Base-by-base conservation (phyloP, 2,797 vertebrate species). In the Staurois parvus region DNA sequence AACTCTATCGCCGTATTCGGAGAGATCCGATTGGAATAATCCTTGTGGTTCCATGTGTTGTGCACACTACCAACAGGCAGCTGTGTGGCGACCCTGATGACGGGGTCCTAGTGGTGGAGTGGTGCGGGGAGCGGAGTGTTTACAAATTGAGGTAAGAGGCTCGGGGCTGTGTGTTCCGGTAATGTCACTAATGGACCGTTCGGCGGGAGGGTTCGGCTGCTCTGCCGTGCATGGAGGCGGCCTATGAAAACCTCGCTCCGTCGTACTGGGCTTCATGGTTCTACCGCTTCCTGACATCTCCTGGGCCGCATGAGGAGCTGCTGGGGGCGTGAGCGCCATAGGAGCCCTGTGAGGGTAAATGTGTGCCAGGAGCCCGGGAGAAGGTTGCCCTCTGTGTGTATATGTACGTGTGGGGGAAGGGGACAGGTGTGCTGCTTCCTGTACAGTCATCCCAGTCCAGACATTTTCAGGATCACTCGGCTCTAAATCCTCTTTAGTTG, bases 121-220 rank as follows among this genome's bases (percentile, higher is more conserved):
- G 66, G 79, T 86, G 84, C 66, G 59, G 52, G 79, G 28, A 82
- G 48, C 79, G 45, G 79, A 81, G 52, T 86, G 84, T 86, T 86
- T 86, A 86, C 84, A 86, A 76, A 81, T 81, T 81, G 10, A 82
- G 84, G 84, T 86, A 86, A 81, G 72, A 9, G 73, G 12, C 3
- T 72, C 66, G 59, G 48, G 1, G 48, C 6, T 59, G 1, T 9
- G 52, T 59, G 21, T 59, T 15, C 42, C 4, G 48, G 52, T 6
- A 0, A 21, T 59, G 21, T 13, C 26, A 66, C 6, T 26, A 28
- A 26, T 28, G 17, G 26, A 1, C 26, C 2, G 26, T 12, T 4
- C 26, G 64, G 64, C 8, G 24, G 3, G 2, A 15, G 9, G 10
- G 13, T 2, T 12, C 26, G 2, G n/a, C 24, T 64, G 21, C 59